Percentiles rank a stretch among this genome's conserved stretches.
Conservation (phyloP, 2,888 invertebrate species). For the Phorcus lineatus region DNA sequence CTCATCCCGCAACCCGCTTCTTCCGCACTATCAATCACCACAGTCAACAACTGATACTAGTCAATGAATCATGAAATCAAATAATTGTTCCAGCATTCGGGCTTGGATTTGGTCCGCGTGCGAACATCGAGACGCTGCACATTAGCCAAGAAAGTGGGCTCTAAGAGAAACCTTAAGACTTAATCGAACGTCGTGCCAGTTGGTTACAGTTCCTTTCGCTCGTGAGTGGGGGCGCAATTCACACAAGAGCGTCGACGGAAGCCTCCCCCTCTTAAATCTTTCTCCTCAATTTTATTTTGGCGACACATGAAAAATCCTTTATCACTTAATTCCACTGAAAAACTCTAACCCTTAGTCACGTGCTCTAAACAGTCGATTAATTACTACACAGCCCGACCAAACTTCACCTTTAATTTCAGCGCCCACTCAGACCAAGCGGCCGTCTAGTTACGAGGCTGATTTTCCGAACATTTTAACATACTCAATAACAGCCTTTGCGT, state of each 20-base stretch:
- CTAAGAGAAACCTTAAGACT: background rate
- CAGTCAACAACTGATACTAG: background rate
- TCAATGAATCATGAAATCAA: conserved; percentile 8
- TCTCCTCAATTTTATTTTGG: conserved; percentile 4
- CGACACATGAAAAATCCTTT: conserved; percentile 18
- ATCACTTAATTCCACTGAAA: background rate
- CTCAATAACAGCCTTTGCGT: background rate
- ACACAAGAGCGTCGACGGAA: background rate
- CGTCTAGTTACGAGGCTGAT: background rate
- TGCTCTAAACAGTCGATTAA: background rate
- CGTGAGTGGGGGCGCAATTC: background rate
- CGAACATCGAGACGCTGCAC: background rate
- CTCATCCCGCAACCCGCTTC: too few relatives aligned
- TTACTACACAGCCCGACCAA: conserved; percentile 3
- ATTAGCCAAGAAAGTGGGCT: conserved; percentile 3
- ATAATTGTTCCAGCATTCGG: background rate
- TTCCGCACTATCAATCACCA: background rate
- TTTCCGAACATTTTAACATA: conserved; percentile 10
- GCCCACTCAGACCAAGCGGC: background rate
- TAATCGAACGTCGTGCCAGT: background rate
- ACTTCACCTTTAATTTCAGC: conserved; percentile 15
- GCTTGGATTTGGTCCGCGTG: background rate
- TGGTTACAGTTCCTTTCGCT: background rate
- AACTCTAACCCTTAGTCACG: conserved; percentile 8
- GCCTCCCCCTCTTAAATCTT: background rate